These are phyloP conservation scores for Pseudochirops corinnae DNA, from an alignment of 2,797 vertebrate genomes.

Conservation along the genomic window DNA sequence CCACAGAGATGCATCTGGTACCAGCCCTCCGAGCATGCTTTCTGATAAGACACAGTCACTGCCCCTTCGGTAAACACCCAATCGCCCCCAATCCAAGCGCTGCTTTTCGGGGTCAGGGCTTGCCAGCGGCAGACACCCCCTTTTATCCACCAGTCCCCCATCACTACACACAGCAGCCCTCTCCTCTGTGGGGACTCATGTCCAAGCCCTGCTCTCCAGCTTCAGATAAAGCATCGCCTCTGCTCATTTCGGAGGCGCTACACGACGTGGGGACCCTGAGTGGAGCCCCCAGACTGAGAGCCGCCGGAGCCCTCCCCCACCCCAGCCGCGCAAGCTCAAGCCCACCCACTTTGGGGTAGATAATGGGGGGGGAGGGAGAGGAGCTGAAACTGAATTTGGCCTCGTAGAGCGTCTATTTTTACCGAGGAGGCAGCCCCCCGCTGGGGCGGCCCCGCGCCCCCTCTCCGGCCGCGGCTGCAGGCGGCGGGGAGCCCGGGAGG, in stretches of 20 bases:
- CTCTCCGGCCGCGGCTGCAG: background rate
- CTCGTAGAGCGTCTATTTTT: background rate
- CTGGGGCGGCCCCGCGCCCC: background rate
- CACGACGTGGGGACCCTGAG: too few relatives aligned
- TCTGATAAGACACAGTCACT: slow-evolving; percentile 44
- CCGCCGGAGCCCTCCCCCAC: background rate
- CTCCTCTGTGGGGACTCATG: slow-evolving; percentile 52
- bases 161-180: slow-evolving; percentile 67
- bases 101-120: background rate
- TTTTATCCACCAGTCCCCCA: slow-evolving; percentile 76
- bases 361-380: background rate
- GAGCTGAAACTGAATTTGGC: background rate
- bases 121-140: slow-evolving; percentile 53
- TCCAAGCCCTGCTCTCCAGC: slow-evolving; percentile 48
- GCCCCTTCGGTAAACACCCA: slow-evolving; percentile 42
- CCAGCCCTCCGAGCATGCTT: slow-evolving; percentile 37
- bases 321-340: background rate
- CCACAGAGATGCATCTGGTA: slow-evolving; percentile 8
- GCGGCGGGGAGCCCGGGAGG: slow-evolving; percentile 31
- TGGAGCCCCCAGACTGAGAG: too few relatives aligned
- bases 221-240: background rate
- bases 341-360: background rate
- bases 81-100: slow-evolving; percentile 33
- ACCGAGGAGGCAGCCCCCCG: slow-evolving; percentile 11
- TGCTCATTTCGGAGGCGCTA: background rate